Evolutionary conservation across 2,888 invertebrate species (phyloP).

Genomic region (Caenorhabditis wallacei): DNA sequence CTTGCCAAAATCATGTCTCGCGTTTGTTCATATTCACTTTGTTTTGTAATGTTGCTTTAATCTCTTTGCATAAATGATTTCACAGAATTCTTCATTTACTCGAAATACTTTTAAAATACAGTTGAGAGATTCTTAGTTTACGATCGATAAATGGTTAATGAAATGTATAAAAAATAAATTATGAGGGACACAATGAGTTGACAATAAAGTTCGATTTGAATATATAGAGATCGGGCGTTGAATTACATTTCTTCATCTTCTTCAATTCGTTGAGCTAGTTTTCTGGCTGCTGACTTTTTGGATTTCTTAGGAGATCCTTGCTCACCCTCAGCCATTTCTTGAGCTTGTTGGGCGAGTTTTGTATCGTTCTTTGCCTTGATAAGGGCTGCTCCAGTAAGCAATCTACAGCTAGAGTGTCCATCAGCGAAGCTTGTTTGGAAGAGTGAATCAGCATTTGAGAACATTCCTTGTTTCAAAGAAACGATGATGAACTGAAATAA

Average conservation of each 20-base stretch:
- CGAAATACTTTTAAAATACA: conserved; percentile 1
- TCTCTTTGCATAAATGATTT: conserved; percentile 10
- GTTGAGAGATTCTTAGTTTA: conserved; percentile 11
- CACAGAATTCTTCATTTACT: neutral
- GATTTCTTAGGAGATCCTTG: neutral
- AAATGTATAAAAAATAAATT: conserved; percentile 6
- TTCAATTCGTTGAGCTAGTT: neutral
- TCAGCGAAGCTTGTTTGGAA: conserved; percentile 96
- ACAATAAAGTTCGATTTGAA: neutral
- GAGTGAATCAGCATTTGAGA: conserved; percentile 97
- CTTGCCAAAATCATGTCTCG: conserved; percentile 10
- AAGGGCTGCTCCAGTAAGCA: conserved; percentile 28
- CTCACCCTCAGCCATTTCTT: neutral
- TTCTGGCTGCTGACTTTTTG: neutral
- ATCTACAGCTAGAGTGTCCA: conserved; percentile 85
- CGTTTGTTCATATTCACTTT: neutral
- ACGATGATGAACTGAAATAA: conserved; percentile 93
- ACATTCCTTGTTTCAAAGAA: conserved; percentile 99
- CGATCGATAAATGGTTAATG: neutral
- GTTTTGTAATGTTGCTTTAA: neutral
- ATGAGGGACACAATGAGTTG: neutral
- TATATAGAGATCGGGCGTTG: neutral
- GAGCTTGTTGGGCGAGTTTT: conserved; percentile 7
- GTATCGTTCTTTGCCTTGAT: conserved; percentile 12
- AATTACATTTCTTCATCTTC: neutral